A percentile compares a stretch with the other conserved stretches of the same genome.
phyloP scores from a whole-genome alignment of 1,140 invertebrate species.

The Metopolophium dirhodum region DNA sequence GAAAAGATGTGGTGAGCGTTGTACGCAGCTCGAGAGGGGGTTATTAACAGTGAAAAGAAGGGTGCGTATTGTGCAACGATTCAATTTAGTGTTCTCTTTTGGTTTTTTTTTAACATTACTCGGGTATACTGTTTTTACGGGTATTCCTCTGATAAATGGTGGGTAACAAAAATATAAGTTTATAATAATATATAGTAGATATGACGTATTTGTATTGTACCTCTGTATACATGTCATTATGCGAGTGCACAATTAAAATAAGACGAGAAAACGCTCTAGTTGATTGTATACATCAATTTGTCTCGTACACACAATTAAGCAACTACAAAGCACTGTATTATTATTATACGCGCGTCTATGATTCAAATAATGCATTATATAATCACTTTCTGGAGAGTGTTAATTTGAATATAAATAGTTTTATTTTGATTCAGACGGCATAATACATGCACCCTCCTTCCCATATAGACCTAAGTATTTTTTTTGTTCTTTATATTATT shows the following conservation, averaged over 20 bases:
- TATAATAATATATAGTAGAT: background rate
- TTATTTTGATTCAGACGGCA: background rate
- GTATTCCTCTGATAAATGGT: background rate
- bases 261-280: background rate
- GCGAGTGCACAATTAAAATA: background rate
- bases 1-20: background rate
- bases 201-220: background rate
- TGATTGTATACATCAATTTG: background rate
- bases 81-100: background rate
- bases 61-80: background rate
- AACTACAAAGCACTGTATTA: background rate
- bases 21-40: background rate
- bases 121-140: background rate
- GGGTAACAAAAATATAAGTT: background rate
- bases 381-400: background rate
- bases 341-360: background rate
- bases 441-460: background rate
- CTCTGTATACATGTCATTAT: background rate
- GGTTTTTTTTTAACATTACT: background rate
- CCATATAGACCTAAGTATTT: background rate
- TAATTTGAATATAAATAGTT: slow-evolving; percentile 41
- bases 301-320: background rate
- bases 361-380: slow-evolving; percentile 16
- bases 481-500: slow-evolving; percentile 12
- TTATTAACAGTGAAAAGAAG: background rate